These are phyloP conservation scores for Amblyteles armatorius DNA, from an alignment of 2,888 invertebrate genomes.

Conservation along the genomic window DNA sequence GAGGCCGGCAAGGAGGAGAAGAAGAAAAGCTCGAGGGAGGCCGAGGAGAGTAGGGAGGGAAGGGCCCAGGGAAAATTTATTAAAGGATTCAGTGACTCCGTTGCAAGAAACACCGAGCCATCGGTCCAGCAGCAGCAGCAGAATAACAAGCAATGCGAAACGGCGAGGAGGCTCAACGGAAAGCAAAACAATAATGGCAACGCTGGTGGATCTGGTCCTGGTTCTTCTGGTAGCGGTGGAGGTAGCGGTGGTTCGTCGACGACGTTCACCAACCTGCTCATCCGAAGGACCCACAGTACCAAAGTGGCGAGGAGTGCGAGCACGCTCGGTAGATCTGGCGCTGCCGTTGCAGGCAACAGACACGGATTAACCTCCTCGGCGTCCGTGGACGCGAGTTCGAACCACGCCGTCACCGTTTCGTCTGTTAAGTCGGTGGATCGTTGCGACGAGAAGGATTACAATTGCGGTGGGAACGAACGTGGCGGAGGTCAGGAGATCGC, in stretches of 20 bases:
- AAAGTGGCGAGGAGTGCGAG: constrained; percentile 89
- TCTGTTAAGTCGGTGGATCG: constrained; percentile 55
- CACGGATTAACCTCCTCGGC: constrained; percentile 54
- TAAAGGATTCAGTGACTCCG: constrained; percentile 43
- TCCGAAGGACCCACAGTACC: constrained; percentile 90
- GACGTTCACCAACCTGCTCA: constrained; percentile 84
- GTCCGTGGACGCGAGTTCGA: constrained; percentile 51
- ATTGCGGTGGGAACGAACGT: constrained; percentile 32
- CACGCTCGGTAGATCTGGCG: constrained; percentile 76
- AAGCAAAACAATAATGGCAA: constrained; percentile 85
- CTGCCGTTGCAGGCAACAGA: constrained; percentile 44
- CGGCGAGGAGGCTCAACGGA: constrained; percentile 48
- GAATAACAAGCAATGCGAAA: neutral
- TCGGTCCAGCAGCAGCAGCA: constrained; percentile 19
- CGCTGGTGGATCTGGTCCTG: constrained; percentile 76
- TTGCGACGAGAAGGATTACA: constrained; percentile 60
- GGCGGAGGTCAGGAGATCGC: constrained; percentile 43
- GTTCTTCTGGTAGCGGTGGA: constrained; percentile 76
- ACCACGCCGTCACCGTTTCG: constrained; percentile 43
- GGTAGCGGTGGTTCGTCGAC: constrained; percentile 83
- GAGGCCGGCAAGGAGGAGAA: constrained; percentile 10
- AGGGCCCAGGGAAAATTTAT: constrained; percentile 48
- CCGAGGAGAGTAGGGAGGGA: constrained; percentile 50
- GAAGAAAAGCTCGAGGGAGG: constrained; percentile 2
- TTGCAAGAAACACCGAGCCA: constrained; percentile 39